These are phyloP conservation scores for Dicyrtoma fusca DNA, from an alignment of 2,888 invertebrate species.

Conservation along the genomic window DNA sequence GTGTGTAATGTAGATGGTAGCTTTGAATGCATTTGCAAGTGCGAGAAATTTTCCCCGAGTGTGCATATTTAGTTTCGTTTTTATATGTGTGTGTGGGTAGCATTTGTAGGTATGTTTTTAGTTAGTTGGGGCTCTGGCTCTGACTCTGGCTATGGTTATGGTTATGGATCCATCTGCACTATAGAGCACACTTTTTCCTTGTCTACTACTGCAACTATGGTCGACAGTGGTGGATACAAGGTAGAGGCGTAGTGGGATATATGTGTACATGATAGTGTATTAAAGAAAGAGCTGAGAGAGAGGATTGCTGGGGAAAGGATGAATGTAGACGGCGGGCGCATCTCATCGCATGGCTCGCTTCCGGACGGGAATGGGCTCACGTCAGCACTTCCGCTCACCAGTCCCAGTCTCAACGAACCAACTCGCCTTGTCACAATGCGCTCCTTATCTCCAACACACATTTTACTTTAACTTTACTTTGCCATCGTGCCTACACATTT, in stretches of 20 bases:
- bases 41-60: slow-evolving; percentile 23
- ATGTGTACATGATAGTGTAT: not conserved
- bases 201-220: not conserved
- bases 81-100: not conserved
- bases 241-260: not conserved
- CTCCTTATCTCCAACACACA: slow-evolving; percentile 37
- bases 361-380: slow-evolving; percentile 57
- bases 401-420: slow-evolving; percentile 37
- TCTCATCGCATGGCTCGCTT: slow-evolving; percentile 57
- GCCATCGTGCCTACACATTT: slow-evolving; percentile 1
- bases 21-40: slow-evolving; percentile 25
- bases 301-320: slow-evolving; percentile 29
- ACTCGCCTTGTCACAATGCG: slow-evolving; percentile 39
- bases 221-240: not conserved
- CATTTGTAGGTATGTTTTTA: not conserved
- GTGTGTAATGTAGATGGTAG: slow-evolving; percentile 8
- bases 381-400: slow-evolving; percentile 55
- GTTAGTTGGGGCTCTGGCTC: too few species aligned
- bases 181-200: not conserved
- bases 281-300: slow-evolving; percentile 10
- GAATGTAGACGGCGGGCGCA: slow-evolving; percentile 51
- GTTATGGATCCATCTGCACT: not conserved
- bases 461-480: slow-evolving; percentile 27
- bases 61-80: not conserved
- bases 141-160: too few species aligned